Conservation (phyloP, 2,888 invertebrate genomes). For the Neoitamus cyanurus region DNA sequence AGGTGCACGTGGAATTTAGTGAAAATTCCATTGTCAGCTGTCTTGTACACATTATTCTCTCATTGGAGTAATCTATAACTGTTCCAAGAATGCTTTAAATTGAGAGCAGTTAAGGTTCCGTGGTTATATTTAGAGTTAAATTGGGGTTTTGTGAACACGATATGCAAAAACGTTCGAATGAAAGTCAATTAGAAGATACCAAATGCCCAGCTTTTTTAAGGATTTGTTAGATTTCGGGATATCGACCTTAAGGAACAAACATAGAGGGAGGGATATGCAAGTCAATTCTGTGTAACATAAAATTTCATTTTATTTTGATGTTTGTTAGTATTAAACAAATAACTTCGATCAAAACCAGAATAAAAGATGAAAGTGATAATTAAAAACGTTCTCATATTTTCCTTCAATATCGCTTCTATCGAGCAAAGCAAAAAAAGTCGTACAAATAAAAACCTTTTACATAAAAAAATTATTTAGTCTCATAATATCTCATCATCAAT, state of each 20-base stretch:
- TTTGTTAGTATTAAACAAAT: slow-evolving; percentile 32
- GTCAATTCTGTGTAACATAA: neutral
- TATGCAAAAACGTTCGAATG: too few relatives aligned
- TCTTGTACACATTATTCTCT: too few relatives aligned
- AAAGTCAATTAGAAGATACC: too few relatives aligned
- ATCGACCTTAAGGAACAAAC: neutral
- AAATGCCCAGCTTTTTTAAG: neutral
- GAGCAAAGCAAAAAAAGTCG: slow-evolving; percentile 4
- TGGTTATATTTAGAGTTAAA: too few relatives aligned
- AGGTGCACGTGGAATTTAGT: too few relatives aligned
- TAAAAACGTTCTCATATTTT: slow-evolving; percentile 5
- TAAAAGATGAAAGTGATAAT: neutral
- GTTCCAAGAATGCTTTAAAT: too few relatives aligned
- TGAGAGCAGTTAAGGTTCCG: too few relatives aligned
- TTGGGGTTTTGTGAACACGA: too few relatives aligned
- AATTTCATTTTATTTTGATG: slow-evolving; percentile 28
- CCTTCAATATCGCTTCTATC: neutral
- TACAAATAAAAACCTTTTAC: slow-evolving; percentile 35
- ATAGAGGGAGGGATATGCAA: neutral
- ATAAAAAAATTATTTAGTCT: slow-evolving; percentile 33
- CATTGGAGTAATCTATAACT: too few relatives aligned
- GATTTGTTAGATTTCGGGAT: neutral
- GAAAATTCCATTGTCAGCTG: too few relatives aligned
- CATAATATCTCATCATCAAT: slow-evolving; percentile 9
- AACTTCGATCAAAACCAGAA: slow-evolving; percentile 16